Evolutionary conservation across 2,113 vertebrate genomes (phyloP).

Genomic region (Sander lucioperca): DNA sequence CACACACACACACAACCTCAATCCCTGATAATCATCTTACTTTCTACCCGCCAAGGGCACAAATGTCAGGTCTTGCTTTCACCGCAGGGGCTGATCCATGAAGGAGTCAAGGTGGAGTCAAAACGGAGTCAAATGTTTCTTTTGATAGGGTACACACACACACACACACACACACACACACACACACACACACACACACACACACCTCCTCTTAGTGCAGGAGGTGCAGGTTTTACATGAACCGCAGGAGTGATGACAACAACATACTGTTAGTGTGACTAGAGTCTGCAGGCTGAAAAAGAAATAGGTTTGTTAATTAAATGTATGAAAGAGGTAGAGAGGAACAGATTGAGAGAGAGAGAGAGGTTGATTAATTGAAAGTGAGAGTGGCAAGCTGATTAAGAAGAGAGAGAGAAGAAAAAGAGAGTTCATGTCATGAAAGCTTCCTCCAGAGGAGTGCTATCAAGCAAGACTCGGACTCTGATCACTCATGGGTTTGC

Average conservation of each 20-base stretch:
- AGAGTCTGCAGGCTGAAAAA: conserved; percentile 16
- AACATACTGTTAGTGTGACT: conserved; percentile 37
- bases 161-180: conserved; percentile 13
- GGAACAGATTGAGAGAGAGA: conserved; percentile 26
- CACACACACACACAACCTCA: conserved; percentile 18
- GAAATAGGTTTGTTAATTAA: conserved; percentile 53
- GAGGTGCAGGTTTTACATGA: conserved; percentile 41
- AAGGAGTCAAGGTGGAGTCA: conserved; percentile 62
- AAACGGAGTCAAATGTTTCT: conserved; percentile 49
- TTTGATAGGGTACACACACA: conserved; percentile 31
- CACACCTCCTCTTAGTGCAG: conserved; percentile 9
- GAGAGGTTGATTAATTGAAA: conserved; percentile 48
- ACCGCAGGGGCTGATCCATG: conserved; percentile 48
- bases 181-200: conserved; percentile 19
- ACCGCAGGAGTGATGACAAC: conserved; percentile 32
- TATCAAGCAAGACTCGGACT: conserved; percentile 61
- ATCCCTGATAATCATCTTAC: conserved; percentile 65
- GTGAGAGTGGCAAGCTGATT: conserved; percentile 47
- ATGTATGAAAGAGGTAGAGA: conserved; percentile 27
- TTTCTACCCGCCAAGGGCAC: conserved; percentile 66
- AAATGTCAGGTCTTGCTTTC: conserved; percentile 58
- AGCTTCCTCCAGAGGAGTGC: conserved; percentile 51
- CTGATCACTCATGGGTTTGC: conserved; percentile 76
- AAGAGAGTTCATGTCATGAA: conserved; percentile 37
- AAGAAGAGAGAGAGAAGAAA: conserved; percentile 25